Evolutionary conservation across 2,113 vertebrate species (phyloP), one percentile per base, ranked within the genome.

Genomic region (Chaetorhynchus papuensis): DNA sequence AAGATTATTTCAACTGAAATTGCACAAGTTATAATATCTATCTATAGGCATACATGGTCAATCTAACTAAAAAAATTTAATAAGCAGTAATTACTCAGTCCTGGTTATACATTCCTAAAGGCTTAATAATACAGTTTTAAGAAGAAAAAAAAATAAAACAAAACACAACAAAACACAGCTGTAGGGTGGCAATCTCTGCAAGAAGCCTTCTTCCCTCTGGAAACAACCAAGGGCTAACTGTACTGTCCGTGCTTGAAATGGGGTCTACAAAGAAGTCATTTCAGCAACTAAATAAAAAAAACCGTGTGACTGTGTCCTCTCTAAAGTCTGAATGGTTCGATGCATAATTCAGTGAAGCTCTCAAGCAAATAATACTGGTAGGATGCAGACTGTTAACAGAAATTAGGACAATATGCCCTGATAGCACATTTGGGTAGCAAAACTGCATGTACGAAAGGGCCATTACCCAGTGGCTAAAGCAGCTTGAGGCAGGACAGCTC

Each of bases 41-140:
- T 53, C 85, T 98, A 97, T 65, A 97, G 94, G 88, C 69, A 95
- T 98, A 97, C 93, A 97, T 96, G 94, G 79, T 89, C 79, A 82
- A 95, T 71, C 95, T 97, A 97, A 98, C 95, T 97, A 97, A 98
- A 90, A 97, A 96, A 97, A 92, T 90, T 96, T 70, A 94, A 96
- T 96, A 98, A 96, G 97, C 97, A 94, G 95, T 96, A 95, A 95
- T 97, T 97, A 97, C 98, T 95, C 86, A 96, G 95, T 96, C 96
- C 96, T 96, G 96, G 95, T 97, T 98, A 98, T 96, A 98, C 93
- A 97, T 94, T 97, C 92, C 97, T 98, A 98, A 97, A 97, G 97
- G 97, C 96, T 95, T 97, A 97, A 94, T 96, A 97, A 97, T 91
- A 95, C 81, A 92, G 82, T 66, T 95, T 96, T 94, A 96, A 97